These are phyloP conservation scores for Hyposoter dolosus DNA, from an alignment of 2,888 invertebrate genomes.

Conservation along the genomic window DNA sequence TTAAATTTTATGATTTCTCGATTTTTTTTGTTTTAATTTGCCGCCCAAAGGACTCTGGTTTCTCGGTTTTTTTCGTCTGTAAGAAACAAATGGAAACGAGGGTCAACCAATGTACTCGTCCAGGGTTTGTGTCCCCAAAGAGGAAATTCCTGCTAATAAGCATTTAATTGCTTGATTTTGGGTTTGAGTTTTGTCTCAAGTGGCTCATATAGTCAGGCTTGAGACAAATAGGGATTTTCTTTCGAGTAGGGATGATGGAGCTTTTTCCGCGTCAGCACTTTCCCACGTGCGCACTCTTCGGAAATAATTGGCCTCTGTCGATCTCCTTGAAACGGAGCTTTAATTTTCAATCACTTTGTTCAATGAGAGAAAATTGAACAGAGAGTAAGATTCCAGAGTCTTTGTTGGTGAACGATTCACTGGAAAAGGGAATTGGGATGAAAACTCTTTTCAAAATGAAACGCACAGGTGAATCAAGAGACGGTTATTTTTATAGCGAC, in stretches of 20 bases:
- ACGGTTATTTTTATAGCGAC: slow-evolving; percentile 51
- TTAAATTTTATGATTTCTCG: too few species aligned
- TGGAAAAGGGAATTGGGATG: slow-evolving; percentile 9
- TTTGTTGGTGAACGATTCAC: neutral
- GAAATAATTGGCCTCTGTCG: slow-evolving; percentile 64
- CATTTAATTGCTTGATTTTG: neutral
- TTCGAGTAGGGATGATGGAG: slow-evolving; percentile 44
- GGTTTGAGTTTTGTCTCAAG: too few species aligned
- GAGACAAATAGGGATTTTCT: slow-evolving; percentile 46
- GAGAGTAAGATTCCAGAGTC: neutral
- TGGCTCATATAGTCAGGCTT: neutral
- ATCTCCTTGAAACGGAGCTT: slow-evolving; percentile 25
- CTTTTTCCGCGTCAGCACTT: slow-evolving; percentile 62
- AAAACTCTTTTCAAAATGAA: slow-evolving; percentile 60
- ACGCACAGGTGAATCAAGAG: slow-evolving; percentile 59
- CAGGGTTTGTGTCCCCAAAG: neutral
- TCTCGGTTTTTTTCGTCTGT: neutral
- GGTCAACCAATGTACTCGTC: neutral
- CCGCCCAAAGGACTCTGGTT: neutral
- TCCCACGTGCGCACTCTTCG: slow-evolving; percentile 34
- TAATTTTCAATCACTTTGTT: slow-evolving; percentile 14
- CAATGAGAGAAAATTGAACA: neutral
- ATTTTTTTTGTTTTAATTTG: too few species aligned
- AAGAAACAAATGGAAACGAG: neutral
- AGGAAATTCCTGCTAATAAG: neutral